These are phyloP conservation scores for Kradibia gibbosae DNA, from an alignment of 1,140 invertebrate species.

Conservation along the genomic window DNA sequence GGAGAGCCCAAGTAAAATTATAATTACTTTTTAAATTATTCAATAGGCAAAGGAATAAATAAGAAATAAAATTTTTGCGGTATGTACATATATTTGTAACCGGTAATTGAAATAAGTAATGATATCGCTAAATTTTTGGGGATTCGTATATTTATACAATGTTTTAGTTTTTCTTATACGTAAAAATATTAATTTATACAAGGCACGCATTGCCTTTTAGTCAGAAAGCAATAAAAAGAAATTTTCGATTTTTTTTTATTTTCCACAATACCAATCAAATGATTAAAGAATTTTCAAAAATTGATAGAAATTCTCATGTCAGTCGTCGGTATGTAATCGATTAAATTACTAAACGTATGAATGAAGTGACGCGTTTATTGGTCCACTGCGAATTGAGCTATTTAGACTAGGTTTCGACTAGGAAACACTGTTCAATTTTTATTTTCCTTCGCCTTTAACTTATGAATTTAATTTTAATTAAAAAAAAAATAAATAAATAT, in stretches of 20 bases:
- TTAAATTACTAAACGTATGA: conserved; percentile 14
- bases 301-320: conserved; percentile 13
- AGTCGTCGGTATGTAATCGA: not conserved
- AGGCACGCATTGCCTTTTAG: conserved; percentile 27
- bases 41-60: not conserved
- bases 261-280: conserved; percentile 17
- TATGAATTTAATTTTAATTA: not conserved
- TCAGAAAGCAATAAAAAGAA: conserved; percentile 6
- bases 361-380: conserved; percentile 56
- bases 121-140: conserved; percentile 10
- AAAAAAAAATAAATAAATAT: not conserved
- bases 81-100: not conserved
- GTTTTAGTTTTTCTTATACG: conserved; percentile 28
- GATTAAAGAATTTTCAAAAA: conserved; percentile 13
- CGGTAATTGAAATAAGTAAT: not conserved
- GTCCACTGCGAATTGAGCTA: conserved; percentile 56
- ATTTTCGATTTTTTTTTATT: conserved; percentile 27
- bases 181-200: conserved; percentile 22
- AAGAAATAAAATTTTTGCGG: conserved; percentile 30
- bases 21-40: conserved; percentile 27
- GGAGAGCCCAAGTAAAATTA: conserved; percentile 31
- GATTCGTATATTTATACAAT: conserved; percentile 11
- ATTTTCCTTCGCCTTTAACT: not conserved
- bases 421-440: not conserved
- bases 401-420: not conserved